Base-by-base conservation (phyloP, 1,140 invertebrate species). In the Lepidurus couesii region DNA sequence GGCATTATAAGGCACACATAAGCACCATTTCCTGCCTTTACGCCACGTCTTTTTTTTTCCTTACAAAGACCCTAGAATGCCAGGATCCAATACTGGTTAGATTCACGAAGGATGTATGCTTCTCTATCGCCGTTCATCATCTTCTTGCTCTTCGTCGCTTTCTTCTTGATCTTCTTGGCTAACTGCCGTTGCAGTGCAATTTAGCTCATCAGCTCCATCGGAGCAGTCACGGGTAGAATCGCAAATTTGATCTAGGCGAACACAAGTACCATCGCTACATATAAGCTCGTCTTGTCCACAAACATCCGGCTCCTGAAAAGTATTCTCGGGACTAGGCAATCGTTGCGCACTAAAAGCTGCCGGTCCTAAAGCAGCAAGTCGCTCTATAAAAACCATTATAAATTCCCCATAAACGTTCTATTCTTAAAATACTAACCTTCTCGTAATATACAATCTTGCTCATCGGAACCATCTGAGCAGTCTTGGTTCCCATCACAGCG, bases 401-500 rank as follows among this genome's bases (percentile, higher is more conserved):
- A 42, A 26, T 26, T 44, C 65, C n/a, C 6, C 11, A 3, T 43
- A 3, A 47, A 9, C 34, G 13, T 74, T 24, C 21, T 13, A 2
- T 7, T 76, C 75, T 75, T 78, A 7, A 78, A 24, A 80, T 82
- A 80, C 81, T 84, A 84, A 77, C 85, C 85, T 83, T 85, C 84
- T 13, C 83, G 82, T n/a, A 24, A 80, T 24, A 13, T 75, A 80
- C 83, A 84, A 10, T 81, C 76, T 45, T 77, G 65, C 80, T 89
- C 88, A 82, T 89, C 89, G 8, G 86, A 86, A 1, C 87, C 87
- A 83, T 90, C 89, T 0, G 84, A 84, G 82, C 88, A 89, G 82
- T 90, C 88, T 79, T 87, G 85, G 79, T 86, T 85, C 3, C 85
- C 85, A 82, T 90, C 89, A 82, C 90, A 90, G 21, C 86, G 82